Conservation (phyloP, 1,140 invertebrate genomes). For the Drosophila orosa region DNA sequence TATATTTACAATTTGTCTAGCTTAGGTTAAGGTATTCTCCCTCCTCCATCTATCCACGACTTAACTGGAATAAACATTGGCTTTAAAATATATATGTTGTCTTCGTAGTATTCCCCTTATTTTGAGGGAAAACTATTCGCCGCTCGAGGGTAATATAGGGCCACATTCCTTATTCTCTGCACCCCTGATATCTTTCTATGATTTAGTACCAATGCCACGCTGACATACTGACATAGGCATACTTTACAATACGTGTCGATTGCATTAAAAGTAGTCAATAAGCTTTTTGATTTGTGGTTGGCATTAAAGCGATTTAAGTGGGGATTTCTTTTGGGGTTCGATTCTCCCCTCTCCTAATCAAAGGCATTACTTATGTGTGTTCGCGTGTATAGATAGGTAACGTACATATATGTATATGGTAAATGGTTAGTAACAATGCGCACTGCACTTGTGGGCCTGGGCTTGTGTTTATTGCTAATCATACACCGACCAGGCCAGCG, state of each 20-base stretch:
- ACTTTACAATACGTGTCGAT: slow-evolving; percentile 14
- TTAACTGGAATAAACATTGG: slow-evolving; percentile 44
- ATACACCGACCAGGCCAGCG: slow-evolving; percentile 35
- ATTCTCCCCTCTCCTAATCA: slow-evolving; percentile 26
- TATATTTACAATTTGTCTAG: slow-evolving; percentile 71
- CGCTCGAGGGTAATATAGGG: not conserved
- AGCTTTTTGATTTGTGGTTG: slow-evolving; percentile 76
- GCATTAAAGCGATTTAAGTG: slow-evolving; percentile 73
- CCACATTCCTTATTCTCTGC: slow-evolving; percentile 1
- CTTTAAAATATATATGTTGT: slow-evolving; percentile 45
- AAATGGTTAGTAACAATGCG: slow-evolving; percentile 63
- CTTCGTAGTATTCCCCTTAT: slow-evolving; percentile 6
- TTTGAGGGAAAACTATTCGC: slow-evolving; percentile 1
- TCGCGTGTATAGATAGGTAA: slow-evolving; percentile 43
- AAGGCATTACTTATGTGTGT: slow-evolving; percentile 49
- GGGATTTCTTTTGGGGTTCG: slow-evolving; percentile 51
- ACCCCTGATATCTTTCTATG: slow-evolving; percentile 38
- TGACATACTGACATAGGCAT: too few species aligned
- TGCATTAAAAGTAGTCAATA: slow-evolving; percentile 63
- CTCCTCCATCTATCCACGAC: not conserved
- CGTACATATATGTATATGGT: slow-evolving; percentile 40
- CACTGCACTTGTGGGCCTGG: slow-evolving; percentile 49
- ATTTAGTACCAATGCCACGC: slow-evolving; percentile 13
- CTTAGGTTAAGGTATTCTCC: slow-evolving; percentile 58
- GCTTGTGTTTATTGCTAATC: slow-evolving; percentile 58